Evolutionary conservation across 1,140 invertebrate genomes (phyloP).

Genomic region (Hyphantria cunea): DNA sequence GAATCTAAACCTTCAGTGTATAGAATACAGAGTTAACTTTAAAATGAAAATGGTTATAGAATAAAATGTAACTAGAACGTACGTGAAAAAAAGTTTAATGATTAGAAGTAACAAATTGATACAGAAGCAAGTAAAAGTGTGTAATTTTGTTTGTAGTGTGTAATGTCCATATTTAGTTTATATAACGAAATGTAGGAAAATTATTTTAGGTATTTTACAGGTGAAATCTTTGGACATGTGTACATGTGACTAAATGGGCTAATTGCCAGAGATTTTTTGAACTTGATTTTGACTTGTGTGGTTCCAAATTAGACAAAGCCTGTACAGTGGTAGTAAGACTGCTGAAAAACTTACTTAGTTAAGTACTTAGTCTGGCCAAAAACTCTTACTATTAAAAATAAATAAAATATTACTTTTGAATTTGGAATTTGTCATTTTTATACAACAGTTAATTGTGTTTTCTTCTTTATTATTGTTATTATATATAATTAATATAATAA

Average conservation of each 20-base stretch:
- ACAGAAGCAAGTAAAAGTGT: slow-evolving; percentile 13
- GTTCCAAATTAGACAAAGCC: too few relatives aligned
- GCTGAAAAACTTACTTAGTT: too few relatives aligned
- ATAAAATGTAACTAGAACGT: slow-evolving; percentile 5
- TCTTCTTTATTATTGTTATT: too few relatives aligned
- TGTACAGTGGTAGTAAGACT: too few relatives aligned
- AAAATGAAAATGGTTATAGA: not conserved
- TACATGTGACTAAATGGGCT: not conserved
- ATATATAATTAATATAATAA: too few relatives aligned
- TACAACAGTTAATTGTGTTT: too few relatives aligned
- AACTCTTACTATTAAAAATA: too few relatives aligned
- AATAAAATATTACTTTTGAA: too few relatives aligned
- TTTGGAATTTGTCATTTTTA: too few relatives aligned
- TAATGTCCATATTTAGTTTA: slow-evolving; percentile 35
- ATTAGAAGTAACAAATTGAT: slow-evolving; percentile 23
- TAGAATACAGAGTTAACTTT: not conserved
- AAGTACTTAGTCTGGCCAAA: too few relatives aligned
- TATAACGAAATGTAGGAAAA: not conserved
- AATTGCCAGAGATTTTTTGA: not conserved
- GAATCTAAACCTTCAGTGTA: not conserved
- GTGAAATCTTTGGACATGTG: not conserved
- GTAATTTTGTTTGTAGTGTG: slow-evolving; percentile 17
- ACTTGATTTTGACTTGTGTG: too few relatives aligned
- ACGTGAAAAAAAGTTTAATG: slow-evolving; percentile 32
- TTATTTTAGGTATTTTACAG: not conserved